These are phyloP conservation scores for Anorthoa munda DNA, from an alignment of 2,888 invertebrate genomes.

Conservation along the genomic window DNA sequence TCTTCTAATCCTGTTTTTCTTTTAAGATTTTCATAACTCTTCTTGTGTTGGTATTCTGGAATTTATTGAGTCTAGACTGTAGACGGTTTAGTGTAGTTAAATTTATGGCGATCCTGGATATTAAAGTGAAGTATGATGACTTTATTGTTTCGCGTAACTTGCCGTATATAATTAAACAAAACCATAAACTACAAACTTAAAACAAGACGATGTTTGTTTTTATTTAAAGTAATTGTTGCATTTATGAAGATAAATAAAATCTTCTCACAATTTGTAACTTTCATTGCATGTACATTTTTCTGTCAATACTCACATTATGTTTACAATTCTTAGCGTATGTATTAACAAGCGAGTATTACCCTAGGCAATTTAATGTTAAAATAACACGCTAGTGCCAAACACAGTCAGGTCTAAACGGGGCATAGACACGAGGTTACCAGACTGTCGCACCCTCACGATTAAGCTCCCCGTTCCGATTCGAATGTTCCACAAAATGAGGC, in stretches of 20 bases:
- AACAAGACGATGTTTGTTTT: not conserved
- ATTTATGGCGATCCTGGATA: slow-evolving; percentile 12
- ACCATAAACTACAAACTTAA: not conserved
- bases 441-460: slow-evolving; percentile 78
- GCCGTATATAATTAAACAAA: not conserved
- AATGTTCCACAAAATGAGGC: slow-evolving; percentile 69
- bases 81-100: slow-evolving; percentile 38
- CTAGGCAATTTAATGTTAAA: slow-evolving; percentile 17
- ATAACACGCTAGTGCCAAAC: slow-evolving; percentile 33
- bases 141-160: slow-evolving; percentile 4
- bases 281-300: not conserved
- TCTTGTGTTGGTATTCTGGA: not conserved
- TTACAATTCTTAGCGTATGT: not conserved
- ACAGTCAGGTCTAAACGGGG: slow-evolving; percentile 59
- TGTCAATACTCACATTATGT: not conserved
- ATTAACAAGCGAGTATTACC: not conserved
- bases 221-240: not conserved
- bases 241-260: not conserved
- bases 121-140: slow-evolving; percentile 5
- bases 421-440: slow-evolving; percentile 72
- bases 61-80: slow-evolving; percentile 59
- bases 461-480: slow-evolving; percentile 71
- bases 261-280: not conserved
- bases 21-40: slow-evolving; percentile 7
- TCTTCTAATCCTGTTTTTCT: not conserved